A percentile compares a stretch with the other conserved stretches of the same genome.
These are phyloP conservation scores for Tachina lurida DNA, from an alignment of 2,888 invertebrate genomes.

Conservation along the genomic window DNA sequence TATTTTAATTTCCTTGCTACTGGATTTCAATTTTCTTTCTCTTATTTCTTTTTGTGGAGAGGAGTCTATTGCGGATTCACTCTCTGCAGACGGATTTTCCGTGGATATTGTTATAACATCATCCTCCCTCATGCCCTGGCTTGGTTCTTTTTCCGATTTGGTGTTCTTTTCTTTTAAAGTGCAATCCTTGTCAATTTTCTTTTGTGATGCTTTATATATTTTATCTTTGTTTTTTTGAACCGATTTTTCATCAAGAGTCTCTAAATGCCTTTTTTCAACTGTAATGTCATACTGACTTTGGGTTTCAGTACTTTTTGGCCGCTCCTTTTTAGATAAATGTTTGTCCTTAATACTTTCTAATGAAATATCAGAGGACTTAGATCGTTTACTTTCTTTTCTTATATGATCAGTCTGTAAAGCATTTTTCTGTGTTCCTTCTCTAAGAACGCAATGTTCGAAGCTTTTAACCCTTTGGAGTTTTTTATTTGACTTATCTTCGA, in stretches of 20 bases:
- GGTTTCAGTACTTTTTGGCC: background rate
- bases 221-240: background rate
- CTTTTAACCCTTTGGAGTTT: background rate
- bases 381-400: background rate
- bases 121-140: background rate
- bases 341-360: background rate
- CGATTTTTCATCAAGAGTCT: slow-evolving; percentile 18
- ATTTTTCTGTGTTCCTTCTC: background rate
- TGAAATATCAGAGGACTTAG: background rate
- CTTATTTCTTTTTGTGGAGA: background rate
- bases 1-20: background rate
- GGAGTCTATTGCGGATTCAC: background rate
- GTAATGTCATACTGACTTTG: background rate
- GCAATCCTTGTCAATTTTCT: background rate
- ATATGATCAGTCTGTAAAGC: background rate
- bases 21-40: slow-evolving; percentile 23
- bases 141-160: background rate
- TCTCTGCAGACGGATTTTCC: background rate
- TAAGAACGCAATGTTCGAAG: background rate
- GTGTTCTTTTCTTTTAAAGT: background rate
- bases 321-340: background rate
- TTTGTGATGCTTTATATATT: background rate
- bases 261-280: background rate
- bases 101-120: background rate
- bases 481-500: background rate